Evolutionary conservation across 1,140 invertebrate genomes (phyloP).

Genomic region (Drosophila carrolli): DNA sequence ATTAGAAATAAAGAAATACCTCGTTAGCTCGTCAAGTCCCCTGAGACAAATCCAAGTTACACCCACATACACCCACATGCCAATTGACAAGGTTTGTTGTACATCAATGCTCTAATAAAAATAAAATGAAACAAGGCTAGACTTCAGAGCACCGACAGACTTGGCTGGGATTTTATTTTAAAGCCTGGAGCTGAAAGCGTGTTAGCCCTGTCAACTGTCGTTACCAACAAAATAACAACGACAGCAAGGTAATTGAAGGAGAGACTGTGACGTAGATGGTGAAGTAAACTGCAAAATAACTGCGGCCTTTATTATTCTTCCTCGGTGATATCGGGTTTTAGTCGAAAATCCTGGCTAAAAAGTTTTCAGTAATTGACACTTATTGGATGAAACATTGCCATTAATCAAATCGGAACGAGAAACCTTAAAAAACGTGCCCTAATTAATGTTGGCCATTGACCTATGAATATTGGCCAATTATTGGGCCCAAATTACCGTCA

Average conservation of each 20-base stretch:
- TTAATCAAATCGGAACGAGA: slow-evolving; percentile 44
- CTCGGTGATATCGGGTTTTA: too few species aligned
- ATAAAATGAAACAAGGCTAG: neutral
- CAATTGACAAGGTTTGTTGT: neutral
- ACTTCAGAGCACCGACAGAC: slow-evolving; percentile 10
- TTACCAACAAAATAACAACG: slow-evolving; percentile 39
- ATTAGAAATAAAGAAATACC: slow-evolving; percentile 8
- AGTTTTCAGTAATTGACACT: slow-evolving; percentile 58
- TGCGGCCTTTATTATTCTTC: neutral
- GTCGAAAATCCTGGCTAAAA: slow-evolving; percentile 7
- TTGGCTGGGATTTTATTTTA: slow-evolving; percentile 34
- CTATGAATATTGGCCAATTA: slow-evolving; percentile 26
- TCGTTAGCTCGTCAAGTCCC: slow-evolving; percentile 10
- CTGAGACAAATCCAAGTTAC: slow-evolving; percentile 13
- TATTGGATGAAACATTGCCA: slow-evolving; percentile 42
- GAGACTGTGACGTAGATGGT: slow-evolving; percentile 47
- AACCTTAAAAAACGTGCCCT: neutral
- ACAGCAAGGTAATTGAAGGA: slow-evolving; percentile 25
- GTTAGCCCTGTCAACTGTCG: slow-evolving; percentile 55
- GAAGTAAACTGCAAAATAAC: slow-evolving; percentile 27
- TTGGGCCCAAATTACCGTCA: neutral
- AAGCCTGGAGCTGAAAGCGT: slow-evolving; percentile 11
- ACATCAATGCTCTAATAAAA: slow-evolving; percentile 12
- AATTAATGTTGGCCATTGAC: slow-evolving; percentile 17
- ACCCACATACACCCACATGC: neutral